A percentile compares a stretch with the other conserved stretches of the same genome.
Conservation (phyloP, 1,140 invertebrate species). For the Drosophila mauritiana region DNA sequence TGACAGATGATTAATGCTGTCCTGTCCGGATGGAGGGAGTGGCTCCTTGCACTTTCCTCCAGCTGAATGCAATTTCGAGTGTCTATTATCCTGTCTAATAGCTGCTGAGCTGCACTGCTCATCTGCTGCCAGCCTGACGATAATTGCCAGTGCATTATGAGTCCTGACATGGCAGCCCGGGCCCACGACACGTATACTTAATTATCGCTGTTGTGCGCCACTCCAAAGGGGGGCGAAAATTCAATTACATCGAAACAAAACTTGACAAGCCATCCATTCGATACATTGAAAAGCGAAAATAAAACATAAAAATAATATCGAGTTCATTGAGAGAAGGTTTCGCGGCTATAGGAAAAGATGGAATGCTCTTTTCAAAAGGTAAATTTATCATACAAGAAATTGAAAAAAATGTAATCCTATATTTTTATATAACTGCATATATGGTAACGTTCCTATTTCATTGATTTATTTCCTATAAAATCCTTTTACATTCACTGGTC, state of each 20-base stretch:
- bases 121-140: slow-evolving; percentile 13
- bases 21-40: slow-evolving; percentile 14
- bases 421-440: too few species aligned
- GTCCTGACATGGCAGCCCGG: slow-evolving; percentile 31
- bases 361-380: slow-evolving; percentile 1
- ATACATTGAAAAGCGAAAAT: slow-evolving; percentile 39
- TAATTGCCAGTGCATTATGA: slow-evolving; percentile 35
- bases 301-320: slow-evolving; percentile 26
- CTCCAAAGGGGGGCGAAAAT: slow-evolving; percentile 32
- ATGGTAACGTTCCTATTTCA: too few species aligned
- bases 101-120: slow-evolving; percentile 32
- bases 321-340: slow-evolving; percentile 3
- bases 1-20: slow-evolving; percentile 67
- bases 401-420: too few species aligned
- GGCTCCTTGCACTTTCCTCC: slow-evolving; percentile 37
- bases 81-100: slow-evolving; percentile 56
- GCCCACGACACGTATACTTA: slow-evolving; percentile 42
- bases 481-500: too few species aligned
- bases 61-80: slow-evolving; percentile 56
- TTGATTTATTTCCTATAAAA: too few species aligned
- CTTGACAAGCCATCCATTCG: slow-evolving; percentile 36
- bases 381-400: background rate
- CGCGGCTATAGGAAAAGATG: background rate
- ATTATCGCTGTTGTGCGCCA: slow-evolving; percentile 25
- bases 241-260: slow-evolving; percentile 65